A percentile compares a stretch with the other conserved stretches of the same genome.
phyloP scores from a whole-genome alignment of 2,888 invertebrate species.

The Oscheius sp. region DNA sequence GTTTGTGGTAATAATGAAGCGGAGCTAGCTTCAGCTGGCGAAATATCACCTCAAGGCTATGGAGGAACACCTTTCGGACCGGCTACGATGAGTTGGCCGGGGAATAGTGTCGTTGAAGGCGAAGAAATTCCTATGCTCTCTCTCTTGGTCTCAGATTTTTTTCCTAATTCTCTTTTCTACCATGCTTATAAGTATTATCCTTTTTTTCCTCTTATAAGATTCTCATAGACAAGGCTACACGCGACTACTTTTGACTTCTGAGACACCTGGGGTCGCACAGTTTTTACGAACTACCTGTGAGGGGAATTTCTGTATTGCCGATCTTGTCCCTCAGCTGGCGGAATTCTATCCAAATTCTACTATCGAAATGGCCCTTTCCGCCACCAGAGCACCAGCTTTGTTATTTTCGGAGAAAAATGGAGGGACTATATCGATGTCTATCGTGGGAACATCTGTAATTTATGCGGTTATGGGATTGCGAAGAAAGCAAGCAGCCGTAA shows the following conservation, averaged over 20 bases:
- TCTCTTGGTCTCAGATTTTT: conserved; percentile 63
- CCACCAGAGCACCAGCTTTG: conserved; percentile 55
- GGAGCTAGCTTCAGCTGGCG: conserved; percentile 55
- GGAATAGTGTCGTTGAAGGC: conserved; percentile 5
- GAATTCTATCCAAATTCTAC: conserved; percentile 53
- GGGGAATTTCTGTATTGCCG: conserved; percentile 49
- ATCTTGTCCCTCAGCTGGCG: conserved; percentile 49
- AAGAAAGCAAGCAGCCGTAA: conserved; percentile 51
- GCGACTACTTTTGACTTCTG: conserved; percentile 42
- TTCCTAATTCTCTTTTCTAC: conserved; percentile 67
- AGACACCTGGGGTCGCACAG: conserved; percentile 47
- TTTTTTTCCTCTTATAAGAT: neutral
- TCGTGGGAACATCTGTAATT: conserved; percentile 47
- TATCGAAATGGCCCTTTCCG: conserved; percentile 53
- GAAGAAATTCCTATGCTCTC: conserved; percentile 57
- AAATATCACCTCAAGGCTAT: conserved; percentile 45
- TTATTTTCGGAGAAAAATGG: conserved; percentile 57
- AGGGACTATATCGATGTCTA: conserved; percentile 33
- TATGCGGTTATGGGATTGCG: conserved; percentile 44
- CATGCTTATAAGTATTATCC: conserved; percentile 62
- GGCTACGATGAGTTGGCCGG: conserved; percentile 43
- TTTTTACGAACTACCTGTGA: conserved; percentile 56
- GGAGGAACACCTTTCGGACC: conserved; percentile 54
- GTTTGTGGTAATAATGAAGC: conserved; percentile 48
- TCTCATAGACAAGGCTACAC: conserved; percentile 47